Percentiles rank a stretch among this genome's conserved stretches.
phyloP scores from a whole-genome alignment of 2,113 vertebrate species.

The Caracal caracal region DNA sequence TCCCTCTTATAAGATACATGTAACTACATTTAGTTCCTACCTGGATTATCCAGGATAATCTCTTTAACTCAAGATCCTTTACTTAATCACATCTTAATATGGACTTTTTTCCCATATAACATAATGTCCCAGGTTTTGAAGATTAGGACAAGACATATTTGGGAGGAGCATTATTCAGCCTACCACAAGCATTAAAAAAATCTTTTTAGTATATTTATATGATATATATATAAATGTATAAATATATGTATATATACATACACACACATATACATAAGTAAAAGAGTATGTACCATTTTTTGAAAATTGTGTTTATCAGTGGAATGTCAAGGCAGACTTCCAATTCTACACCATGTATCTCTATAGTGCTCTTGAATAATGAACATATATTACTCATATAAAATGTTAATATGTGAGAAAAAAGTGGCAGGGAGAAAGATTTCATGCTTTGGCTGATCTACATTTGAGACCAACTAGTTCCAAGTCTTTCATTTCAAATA shows the following conservation, averaged over 20 bases:
- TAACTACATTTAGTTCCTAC: background rate
- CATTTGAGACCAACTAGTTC: constrained; percentile 39
- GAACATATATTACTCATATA: background rate
- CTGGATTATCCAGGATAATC: background rate
- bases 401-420: constrained; percentile 46
- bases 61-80: background rate
- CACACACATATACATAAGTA: background rate
- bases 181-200: background rate
- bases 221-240: background rate
- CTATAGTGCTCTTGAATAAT: background rate
- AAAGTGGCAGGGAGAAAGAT: constrained; percentile 16
- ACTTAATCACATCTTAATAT: background rate
- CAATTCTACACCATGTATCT: background rate
- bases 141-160: background rate
- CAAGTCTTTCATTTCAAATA: constrained; percentile 63
- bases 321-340: background rate
- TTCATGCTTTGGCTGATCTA: constrained; percentile 42
- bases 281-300: background rate
- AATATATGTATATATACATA: background rate
- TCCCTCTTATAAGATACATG: background rate
- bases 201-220: background rate
- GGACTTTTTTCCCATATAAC: background rate
- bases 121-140: background rate
- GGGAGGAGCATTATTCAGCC: background rate
- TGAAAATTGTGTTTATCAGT: background rate